Conservation (phyloP, 1,140 invertebrate genomes). For the Tenebrio molitor region DNA sequence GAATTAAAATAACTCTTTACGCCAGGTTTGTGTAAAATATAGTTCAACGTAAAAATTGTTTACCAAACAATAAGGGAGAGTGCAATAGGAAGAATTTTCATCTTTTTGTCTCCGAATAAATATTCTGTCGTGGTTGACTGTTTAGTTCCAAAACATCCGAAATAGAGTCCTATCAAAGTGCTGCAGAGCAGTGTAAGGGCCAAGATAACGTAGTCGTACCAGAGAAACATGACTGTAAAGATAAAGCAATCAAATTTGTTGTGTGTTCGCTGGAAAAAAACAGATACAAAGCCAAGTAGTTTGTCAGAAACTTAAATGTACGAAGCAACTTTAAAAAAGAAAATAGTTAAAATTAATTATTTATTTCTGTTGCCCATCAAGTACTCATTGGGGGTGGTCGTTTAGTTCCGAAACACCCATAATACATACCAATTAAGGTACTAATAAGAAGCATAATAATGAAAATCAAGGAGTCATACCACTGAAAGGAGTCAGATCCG, state of each 20-base stretch:
- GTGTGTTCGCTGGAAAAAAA: no score
- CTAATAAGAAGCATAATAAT: slow-evolving; percentile 71
- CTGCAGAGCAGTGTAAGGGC: not conserved
- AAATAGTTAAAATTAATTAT: no score
- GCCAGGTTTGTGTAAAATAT: not conserved
- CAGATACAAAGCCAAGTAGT: no score
- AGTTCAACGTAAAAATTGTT: not conserved
- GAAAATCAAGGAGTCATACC: slow-evolving; percentile 70
- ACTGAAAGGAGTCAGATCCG: no score
- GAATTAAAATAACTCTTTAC: no score
- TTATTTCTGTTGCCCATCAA: slow-evolving; percentile 73
- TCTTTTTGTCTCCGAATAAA: not conserved
- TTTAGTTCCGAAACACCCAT: slow-evolving; percentile 71
- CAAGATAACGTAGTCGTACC: not conserved
- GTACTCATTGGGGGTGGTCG: slow-evolving; percentile 72
- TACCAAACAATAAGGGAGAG: not conserved
- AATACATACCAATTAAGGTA: slow-evolving; percentile 74
- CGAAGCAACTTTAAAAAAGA: no score
- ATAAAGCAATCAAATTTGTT: no score
- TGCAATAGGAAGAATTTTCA: not conserved
- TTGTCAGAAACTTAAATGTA: no score
- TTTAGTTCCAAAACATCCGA: not conserved
- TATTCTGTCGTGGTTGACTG: not conserved
- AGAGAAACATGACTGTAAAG: no score
- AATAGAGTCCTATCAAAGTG: not conserved